Conservation (phyloP, 2,113 vertebrate genomes). For the Chionodraco myersi region DNA sequence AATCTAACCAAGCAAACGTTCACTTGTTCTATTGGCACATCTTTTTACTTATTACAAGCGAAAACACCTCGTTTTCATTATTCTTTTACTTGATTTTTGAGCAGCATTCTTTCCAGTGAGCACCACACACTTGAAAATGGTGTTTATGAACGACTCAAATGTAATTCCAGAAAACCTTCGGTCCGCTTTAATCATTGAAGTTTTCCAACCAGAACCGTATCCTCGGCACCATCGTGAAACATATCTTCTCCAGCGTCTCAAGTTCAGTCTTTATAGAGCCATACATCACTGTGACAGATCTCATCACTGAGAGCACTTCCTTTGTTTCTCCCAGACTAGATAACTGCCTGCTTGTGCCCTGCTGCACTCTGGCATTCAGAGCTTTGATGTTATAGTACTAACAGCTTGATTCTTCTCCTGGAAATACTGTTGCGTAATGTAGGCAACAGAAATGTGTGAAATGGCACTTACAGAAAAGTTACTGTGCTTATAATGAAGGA, state of each 20-base stretch:
- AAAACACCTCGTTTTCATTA: too few relatives aligned
- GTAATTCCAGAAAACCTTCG: slow-evolving; percentile 16
- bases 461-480: not conserved
- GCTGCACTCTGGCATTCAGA: slow-evolving; percentile 3
- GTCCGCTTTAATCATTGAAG: not conserved
- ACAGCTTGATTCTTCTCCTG: not conserved
- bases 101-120: too few relatives aligned
- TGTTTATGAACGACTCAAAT: slow-evolving; percentile 3
- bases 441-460: not conserved
- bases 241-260: slow-evolving; percentile 19
- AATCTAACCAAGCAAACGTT: too few relatives aligned
- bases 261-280: slow-evolving; percentile 39
- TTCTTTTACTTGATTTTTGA: too few relatives aligned
- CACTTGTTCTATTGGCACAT: too few relatives aligned
- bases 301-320: slow-evolving; percentile 48
- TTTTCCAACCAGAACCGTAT: slow-evolving; percentile 14
- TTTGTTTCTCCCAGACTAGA: slow-evolving; percentile 35
- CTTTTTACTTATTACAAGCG: too few relatives aligned
- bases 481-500: too few relatives aligned
- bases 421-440: not conserved
- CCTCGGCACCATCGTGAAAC: slow-evolving; percentile 7
- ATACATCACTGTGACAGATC: slow-evolving; percentile 65
- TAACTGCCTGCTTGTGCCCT: slow-evolving; percentile 23
- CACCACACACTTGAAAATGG: not conserved
- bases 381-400: not conserved